Base-by-base conservation (phyloP, 2,113 vertebrate species). In the Recurvirostra avosetta region DNA sequence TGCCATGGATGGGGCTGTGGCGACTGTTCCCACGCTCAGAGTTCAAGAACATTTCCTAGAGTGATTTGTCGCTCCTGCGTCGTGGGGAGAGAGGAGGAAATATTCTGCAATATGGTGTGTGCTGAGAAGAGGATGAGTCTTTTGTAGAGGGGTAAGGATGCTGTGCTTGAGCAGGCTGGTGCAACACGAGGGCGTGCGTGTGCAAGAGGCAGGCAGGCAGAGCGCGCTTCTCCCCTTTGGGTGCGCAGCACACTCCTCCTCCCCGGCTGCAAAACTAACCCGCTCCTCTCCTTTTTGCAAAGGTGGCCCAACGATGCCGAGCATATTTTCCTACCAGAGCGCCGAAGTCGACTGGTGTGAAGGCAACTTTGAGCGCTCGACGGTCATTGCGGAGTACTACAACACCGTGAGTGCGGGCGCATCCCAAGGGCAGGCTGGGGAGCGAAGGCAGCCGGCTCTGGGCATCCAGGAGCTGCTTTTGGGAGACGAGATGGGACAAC, bases 271-370 rank as follows among this genome's bases (percentile, higher is more conserved):
- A 32, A 6, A 27, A 32, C 84, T 88, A 18, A 65, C 74, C 38
- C 4, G 1, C 61, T 77, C 13, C 63, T 82, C 45, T 92, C 93
- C 45, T 58, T 93, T 23, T 40, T 8, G 56, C 91, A 30, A 40
- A 86, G 90, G 92, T 29, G 9, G 75, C 81, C 23, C 58, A 6
- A 97, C 40, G 20, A 99, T 99, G 98, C 93, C 97, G 4, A 98
- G 98, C 61, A 97, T 98, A 83, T 99, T 99, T 19, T 98, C 99
- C 71, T 99, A 99, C 36, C 98, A 99, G 95, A 99, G 99, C 21
- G 99, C 99, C 0, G 99, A 99, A 34, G 95, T 99, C n/a, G 99
- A 99, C 97, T 99, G 99, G 99, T 99, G 99, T 4, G 99, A 99
- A 93, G 97, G 97, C 91, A 99, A 99, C 97, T 99, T 99, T 52